Percentiles rank a stretch among this genome's conserved stretches.
Conservation (phyloP, 2,888 invertebrate species). For the Dryobota labecula region DNA sequence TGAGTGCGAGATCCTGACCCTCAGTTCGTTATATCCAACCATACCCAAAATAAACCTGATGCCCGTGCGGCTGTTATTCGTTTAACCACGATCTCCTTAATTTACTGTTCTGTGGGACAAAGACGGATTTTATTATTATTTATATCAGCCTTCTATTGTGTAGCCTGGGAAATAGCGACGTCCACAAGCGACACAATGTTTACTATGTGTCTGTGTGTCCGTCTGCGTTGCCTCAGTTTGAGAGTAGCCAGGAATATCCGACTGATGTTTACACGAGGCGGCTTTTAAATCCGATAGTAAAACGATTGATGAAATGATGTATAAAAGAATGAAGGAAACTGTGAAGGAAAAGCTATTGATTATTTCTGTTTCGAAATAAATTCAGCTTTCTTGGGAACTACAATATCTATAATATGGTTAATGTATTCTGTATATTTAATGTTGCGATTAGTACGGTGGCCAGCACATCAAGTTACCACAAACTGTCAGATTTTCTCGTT, state of each 20-base stretch:
- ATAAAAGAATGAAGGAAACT: constrained; percentile 19
- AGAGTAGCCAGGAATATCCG: constrained; percentile 65
- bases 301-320: constrained; percentile 61
- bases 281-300: constrained; percentile 64
- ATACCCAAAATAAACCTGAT: no score
- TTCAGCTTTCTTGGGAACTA: constrained; percentile 20
- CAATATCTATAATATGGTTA: no score
- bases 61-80: no score
- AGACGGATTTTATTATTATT: not conserved
- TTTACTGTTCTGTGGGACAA: not conserved
- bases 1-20: no score
- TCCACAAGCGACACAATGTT: constrained; percentile 58
- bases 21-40: no score
- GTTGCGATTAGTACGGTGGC: no score
- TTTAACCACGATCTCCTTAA: no score
- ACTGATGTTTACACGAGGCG: constrained; percentile 52
- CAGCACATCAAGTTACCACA: no score
- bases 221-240: constrained; percentile 59
- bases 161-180: constrained; percentile 52
- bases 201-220: constrained; percentile 60
- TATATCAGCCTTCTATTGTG: constrained; percentile 10
- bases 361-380: constrained; percentile 33
- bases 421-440: no score
- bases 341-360: constrained; percentile 33
- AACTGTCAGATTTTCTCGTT: no score